These are phyloP conservation scores for Ophraella communa DNA, from an alignment of 2,888 invertebrate species.

Conservation along the genomic window DNA sequence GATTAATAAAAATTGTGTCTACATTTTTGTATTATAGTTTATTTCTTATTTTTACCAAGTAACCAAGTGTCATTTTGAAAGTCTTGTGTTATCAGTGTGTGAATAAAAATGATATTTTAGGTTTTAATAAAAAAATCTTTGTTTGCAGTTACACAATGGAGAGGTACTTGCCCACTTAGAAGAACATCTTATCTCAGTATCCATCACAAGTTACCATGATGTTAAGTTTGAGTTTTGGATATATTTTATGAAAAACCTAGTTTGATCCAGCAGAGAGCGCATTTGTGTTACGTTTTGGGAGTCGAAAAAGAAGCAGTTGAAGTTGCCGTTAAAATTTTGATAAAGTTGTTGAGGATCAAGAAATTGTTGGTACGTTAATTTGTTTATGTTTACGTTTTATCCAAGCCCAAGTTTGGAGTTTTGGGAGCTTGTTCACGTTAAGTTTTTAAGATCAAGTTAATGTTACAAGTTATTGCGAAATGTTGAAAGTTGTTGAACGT, in stretches of 20 bases:
- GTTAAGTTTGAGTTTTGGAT: slow-evolving; percentile 21
- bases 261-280: neutral
- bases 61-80: no score
- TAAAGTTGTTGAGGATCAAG: neutral
- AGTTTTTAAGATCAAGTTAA: slow-evolving; percentile 8
- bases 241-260: slow-evolving; percentile 16
- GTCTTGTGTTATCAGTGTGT: no score
- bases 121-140: neutral
- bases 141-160: slow-evolving; percentile 11
- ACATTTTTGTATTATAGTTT: no score
- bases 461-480: neutral
- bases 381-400: slow-evolving; percentile 21
- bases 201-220: neutral
- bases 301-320: slow-evolving; percentile 20
- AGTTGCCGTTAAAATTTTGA: slow-evolving; percentile 1
- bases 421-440: slow-evolving; percentile 13
- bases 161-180: slow-evolving; percentile 17
- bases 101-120: neutral
- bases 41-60: no score
- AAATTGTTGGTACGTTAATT: neutral
- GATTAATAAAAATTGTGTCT: no score
- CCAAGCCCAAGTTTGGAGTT: slow-evolving; percentile 17
- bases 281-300: neutral
- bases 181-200: neutral
- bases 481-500: neutral